Evolutionary conservation across 2,113 vertebrate species (phyloP), one percentile per base, ranked within the genome.

Genomic region (Loxodonta africana): DNA sequence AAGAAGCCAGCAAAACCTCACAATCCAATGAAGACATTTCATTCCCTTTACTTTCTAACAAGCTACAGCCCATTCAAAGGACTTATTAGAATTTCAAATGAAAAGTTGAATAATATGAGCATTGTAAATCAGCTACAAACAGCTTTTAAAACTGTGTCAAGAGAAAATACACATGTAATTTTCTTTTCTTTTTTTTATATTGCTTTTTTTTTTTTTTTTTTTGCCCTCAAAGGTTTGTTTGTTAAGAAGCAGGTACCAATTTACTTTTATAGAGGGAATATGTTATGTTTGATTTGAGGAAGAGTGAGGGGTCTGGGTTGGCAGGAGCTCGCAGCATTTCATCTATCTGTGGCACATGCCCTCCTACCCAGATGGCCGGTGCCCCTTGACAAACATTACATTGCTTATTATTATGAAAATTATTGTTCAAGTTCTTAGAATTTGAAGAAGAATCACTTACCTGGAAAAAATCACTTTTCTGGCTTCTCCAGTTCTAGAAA

Each of bases 31-130:
- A 97, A 97, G 97, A 97, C 94, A 95, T 98, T 98, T 98, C 97
- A 92, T 98, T 98, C 95, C 96, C 88, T 97, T 97, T 93, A 97
- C 94, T 98, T 98, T 96, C 94, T 86, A 97, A 97, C 80, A 96
- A 96, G 94, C 97, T 91, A 95, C 74, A 97, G 97, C 83, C 97
- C 97, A 97, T 98, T 98, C 97, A 98, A 98, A 98, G 97, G 86
- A 80, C 97, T 98, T 95, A 98, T 98, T 98, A 96, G 98, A 99
- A 98, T 99, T 99, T 98, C 98, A 98, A 98, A 99, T 98, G 97
- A 97, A 98, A 98, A 98, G 95, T 91, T 97, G 98, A 98, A 98
- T 98, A 98, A 98, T 94, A 98, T 96, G 93, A 97, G 98, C 95
- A 97, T 94, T 98, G 98, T 98, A 98, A 98, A 98, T 98, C 98